Base-by-base conservation (phyloP, 1,140 invertebrate genomes). In the Pseudomyrmex cubaensis region DNA sequence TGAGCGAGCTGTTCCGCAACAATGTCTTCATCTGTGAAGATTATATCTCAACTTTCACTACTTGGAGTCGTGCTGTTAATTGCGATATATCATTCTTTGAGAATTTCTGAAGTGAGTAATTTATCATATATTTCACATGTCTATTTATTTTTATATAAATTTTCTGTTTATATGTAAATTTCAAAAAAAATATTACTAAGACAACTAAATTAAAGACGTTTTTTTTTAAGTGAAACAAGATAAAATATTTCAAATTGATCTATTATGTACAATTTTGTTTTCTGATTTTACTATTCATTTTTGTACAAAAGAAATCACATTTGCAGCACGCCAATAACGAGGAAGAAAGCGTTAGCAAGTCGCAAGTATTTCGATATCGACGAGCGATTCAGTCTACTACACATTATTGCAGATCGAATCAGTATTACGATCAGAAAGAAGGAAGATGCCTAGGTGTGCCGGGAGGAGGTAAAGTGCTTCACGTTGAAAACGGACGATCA, bases 401-500 rank as follows among this genome's bases (percentile, higher is more conserved):
- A 46, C 48, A 57, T 20, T n/a, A 25, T 10, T 87, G 86, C 56
- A 74, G 13, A 1, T 2, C 9, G 0, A 84, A 80, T 35, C 74
- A 87, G 44, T 87, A 84, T 10, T 87, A 70, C 1, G 86, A 87
- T 4, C 35, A 61, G 13, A 70, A 84, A 0, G 57, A 61, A n/a
- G 48, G 63, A 15, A n/a, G 46, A 12, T 87, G 86, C n/a, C n/a
- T 87, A 8, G 15, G 46, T 3, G 54, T 87, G 8, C n/a, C 70
- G 10, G 86, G 86, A 17, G 86, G 86, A 13, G 86, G 86, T 9
- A 84, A 54, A 54, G 46, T 57, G 2, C 50, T 87, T 56, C 63
- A 74, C 2, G 5, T 87, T 59, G 72, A 87, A 20, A 84, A 57
- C 3, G 50, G 20, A 25, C 56, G 9, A 35, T 78, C 73, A 0